Evolutionary conservation across 2,797 vertebrate genomes (phyloP), one percentile per base, ranked within the genome.

Genomic region (Phoxinus dragarum): DNA sequence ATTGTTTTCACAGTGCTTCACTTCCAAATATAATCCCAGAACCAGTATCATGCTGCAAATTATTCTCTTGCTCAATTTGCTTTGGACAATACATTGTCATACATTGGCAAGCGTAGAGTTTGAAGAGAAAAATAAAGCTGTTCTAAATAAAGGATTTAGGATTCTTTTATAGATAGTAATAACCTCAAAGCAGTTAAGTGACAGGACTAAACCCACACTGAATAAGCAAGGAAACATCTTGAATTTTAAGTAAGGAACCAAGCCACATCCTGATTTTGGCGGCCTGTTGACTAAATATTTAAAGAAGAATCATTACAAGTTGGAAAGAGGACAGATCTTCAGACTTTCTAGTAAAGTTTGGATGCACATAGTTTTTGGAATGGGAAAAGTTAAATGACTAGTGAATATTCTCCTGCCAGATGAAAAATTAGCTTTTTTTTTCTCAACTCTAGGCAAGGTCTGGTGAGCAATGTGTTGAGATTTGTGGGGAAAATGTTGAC

Each of bases 401-500:
- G 59, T 27, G 59, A 61, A 64, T 64, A 64, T 67, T 67, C 21
- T 47, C 31, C 17, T 21, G 27, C 42, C 44, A 36, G 27, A 36
- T 31, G 7, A 81, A 69, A 27, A 68, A 81, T 14, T 14, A 5
- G 14, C 7, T 2, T 56, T 56, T 56, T 56, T n/a, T 59, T 38
- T 11, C 36, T 59, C 19, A 34, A 90, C 38, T 86, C 5, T 86
- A 97, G 97, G 64, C 93, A 89, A 56, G 97, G 95, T 84, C 92
- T 95, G 56, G 93, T 96, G 64, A 96, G 96, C 84, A 94, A 96
- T 56, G 92, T 93, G 59, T 95, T 99, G 89, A 94, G 91, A 4
- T 98, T 96, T 86, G 85, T 82, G 31, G 97, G 95, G 38, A 97
- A 94, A 91, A 91, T 97, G 84, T 19, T 94, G 88, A 96, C 95